phyloP scores from a whole-genome alignment of 2,797 vertebrate species.

The Anguilla megastoma region DNA sequence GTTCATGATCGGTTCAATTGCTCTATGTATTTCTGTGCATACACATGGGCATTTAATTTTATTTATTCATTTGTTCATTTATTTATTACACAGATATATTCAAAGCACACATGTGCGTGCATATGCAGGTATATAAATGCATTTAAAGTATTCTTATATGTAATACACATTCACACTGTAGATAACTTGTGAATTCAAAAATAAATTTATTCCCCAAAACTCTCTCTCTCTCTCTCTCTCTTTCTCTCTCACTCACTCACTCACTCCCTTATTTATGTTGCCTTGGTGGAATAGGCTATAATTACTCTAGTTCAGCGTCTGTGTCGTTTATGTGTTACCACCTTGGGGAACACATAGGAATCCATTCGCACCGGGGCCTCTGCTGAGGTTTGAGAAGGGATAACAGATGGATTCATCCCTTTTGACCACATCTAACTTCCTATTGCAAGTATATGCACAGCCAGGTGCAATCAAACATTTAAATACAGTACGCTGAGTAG shows the following conservation, averaged over 20 bases:
- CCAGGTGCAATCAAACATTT: constrained; percentile 3
- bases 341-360: not conserved
- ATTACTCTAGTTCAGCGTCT: not conserved
- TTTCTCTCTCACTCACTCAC: not conserved
- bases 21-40: not conserved
- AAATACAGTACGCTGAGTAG: not conserved
- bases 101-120: not conserved
- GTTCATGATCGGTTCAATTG: constrained; percentile 21
- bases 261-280: constrained; percentile 16
- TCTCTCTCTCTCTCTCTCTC: not conserved
- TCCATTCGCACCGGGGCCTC: not conserved
- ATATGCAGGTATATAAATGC: not conserved
- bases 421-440: not conserved
- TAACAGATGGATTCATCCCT: not conserved
- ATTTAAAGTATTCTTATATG: not conserved
- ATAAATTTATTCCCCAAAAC: not conserved
- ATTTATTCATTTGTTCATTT: not conserved
- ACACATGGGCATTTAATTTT: not conserved
- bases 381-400: not conserved
- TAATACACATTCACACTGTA: not conserved
- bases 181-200: not conserved
- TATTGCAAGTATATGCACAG: not conserved
- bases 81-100: not conserved
- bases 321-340: not conserved
- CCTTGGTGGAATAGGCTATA: not conserved